Base-by-base conservation (phyloP, 1,140 invertebrate species). In the Octopus sinensis region DNA sequence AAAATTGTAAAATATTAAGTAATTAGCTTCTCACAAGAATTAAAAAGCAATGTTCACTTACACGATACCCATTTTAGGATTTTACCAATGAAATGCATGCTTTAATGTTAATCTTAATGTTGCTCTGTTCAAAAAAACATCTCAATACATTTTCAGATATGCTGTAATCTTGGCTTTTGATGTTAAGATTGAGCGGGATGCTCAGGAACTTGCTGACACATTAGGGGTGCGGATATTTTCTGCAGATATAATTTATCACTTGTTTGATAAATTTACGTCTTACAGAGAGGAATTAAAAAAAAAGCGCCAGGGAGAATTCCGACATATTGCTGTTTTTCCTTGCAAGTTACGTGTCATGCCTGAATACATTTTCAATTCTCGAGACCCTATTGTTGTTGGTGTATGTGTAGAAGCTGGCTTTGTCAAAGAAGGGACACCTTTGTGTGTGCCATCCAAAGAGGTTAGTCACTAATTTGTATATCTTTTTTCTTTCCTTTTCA, bases 231-330 rank as follows among this genome's bases (percentile, higher is more conserved):
- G 95, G 91, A 98, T 99, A 87, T 99, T 99, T 93, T 95, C 97
- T 82, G 98, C 98, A 4, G 98, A 99, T 91, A 99, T 99, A 89
- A 99, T 99, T 88, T 99, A 99, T 92, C 98, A 99, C 92, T 92
- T 99, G 82, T 99, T 99, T 92, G 98, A 99, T 91, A 95, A 96
- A 89, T 99, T 99, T 92, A 97, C 94, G 83, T 95, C 95, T 23
- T 99, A 97, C 90, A 93, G 96, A 80, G 97, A 99, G 79, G 96
- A 99, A 85, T 91, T 99, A n/a, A 97, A 95, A 88, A 93, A 95
- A 87, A 95, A 95, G 89, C 98, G 97, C 89, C 93, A 97, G 13
- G 96, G 98, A 84, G 96, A 99, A 89, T 95, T 97, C 92, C 98
- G 98, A 89, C 94, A 91, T 84, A 86, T 99, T 81, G 98, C 98